Evolutionary conservation across 2,797 vertebrate species (phyloP).

Genomic region (Discoglossus pictus): DNA sequence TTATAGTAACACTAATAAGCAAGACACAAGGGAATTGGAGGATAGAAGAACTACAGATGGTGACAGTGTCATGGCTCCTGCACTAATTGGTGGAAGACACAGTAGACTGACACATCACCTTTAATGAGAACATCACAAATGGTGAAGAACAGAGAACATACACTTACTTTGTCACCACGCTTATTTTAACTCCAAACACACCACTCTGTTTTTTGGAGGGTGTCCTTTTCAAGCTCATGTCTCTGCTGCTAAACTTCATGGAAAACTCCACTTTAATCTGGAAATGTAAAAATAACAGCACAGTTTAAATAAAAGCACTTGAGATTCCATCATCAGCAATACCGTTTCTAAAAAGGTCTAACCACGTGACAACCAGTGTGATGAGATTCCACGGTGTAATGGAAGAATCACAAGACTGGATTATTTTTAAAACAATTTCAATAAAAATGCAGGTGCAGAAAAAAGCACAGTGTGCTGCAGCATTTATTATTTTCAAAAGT

Average conservation of each 20-base stretch:
- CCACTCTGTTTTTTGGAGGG: constrained; percentile 97
- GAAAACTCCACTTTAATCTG: constrained; percentile 99
- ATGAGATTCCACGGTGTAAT: too few relatives aligned
- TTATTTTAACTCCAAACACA: constrained; percentile 97
- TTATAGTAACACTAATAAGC: constrained; percentile 26
- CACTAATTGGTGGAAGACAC: constrained; percentile 31
- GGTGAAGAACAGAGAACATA: not conserved
- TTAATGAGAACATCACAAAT: not conserved
- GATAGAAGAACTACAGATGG: not conserved
- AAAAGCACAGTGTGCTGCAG: too few relatives aligned
- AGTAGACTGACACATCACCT: not conserved
- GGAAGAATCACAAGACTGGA: too few relatives aligned
- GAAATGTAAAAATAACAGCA: too few relatives aligned
- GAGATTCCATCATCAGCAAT: too few relatives aligned
- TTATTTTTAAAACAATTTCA: too few relatives aligned
- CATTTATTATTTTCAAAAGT: too few relatives aligned
- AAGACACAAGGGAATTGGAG: not conserved
- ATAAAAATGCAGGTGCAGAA: too few relatives aligned
- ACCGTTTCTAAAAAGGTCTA: too few relatives aligned
- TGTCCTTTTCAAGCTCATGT: constrained; percentile 95
- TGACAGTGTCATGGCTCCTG: not conserved
- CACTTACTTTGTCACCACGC: constrained; percentile 92
- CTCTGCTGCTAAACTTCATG: constrained; percentile 97
- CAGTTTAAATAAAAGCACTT: too few relatives aligned
- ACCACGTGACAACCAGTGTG: too few relatives aligned